A percentile compares a stretch with the other conserved stretches of the same genome.
Evolutionary conservation across 1,140 invertebrate genomes (phyloP).

Genomic region (Pogonomyrmex barbatus): DNA sequence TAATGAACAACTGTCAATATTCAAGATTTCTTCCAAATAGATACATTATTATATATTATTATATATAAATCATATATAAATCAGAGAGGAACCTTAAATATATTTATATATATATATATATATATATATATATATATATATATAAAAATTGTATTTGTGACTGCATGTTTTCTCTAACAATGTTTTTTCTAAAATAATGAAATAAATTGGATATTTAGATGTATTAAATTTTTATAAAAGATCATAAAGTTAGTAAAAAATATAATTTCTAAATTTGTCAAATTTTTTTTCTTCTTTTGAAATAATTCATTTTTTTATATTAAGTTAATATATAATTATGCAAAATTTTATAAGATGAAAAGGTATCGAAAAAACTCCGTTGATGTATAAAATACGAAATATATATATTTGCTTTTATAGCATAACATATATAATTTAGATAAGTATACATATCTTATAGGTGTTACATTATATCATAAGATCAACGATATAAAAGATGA

Average conservation of each 20-base stretch:
- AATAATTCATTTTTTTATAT: not conserved
- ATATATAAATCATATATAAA: too few species aligned
- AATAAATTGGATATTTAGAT: not conserved
- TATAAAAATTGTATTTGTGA: too few species aligned
- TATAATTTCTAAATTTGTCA: not conserved
- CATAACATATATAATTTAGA: conserved; percentile 83
- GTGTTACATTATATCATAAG: conserved; percentile 81
- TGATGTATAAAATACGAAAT: conserved; percentile 84
- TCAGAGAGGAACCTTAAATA: too few species aligned
- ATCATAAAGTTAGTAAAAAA: not conserved
- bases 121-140: too few species aligned
- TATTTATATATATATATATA: too few species aligned
- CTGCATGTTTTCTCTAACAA: too few species aligned
- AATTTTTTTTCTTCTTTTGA: not conserved
- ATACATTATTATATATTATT: too few species aligned
- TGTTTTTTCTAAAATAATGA: not conserved
- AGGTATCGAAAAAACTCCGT: conserved; percentile 8
- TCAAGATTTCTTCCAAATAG: not conserved
- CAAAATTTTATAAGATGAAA: not conserved
- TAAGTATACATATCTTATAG: conserved; percentile 81
- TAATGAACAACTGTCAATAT: not conserved
- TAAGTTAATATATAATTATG: not conserved
- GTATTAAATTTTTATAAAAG: not conserved
- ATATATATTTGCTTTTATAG: conserved; percentile 84
- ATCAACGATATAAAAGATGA: conserved; percentile 84